Evolutionary conservation across 53 echinoderm and acorn worm species (phyloP), one percentile per base, ranked within the genome.

Genomic region (Echinarachnius parma): DNA sequence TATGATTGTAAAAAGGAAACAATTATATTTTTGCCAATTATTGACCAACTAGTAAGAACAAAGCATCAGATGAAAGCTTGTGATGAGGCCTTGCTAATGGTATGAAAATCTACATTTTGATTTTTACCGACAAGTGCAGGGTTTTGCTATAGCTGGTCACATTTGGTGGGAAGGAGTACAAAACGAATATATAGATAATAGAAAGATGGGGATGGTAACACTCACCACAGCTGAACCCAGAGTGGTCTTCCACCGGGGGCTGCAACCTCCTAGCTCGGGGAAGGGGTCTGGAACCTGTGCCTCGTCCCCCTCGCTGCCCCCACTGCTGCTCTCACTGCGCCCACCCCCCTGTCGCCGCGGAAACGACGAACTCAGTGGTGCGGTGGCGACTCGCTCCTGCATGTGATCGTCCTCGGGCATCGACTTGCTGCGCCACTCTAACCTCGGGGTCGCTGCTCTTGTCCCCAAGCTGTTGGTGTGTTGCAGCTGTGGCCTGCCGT

Each of bases 271-370:
- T 42, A 93, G 70, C 34, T 89, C 89, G 15, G 93, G 93, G 75
- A 93, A 93, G 18, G 93, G 93, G 74, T 93, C 89, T 5, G 93
- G 93, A 3, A 93, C 89, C 48, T 89, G 77, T 3, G 66, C 80
- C 25, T 91, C 87, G 20, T 62, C 80, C 31, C 77, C 64, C 28
- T 72, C 74, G 15, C 64, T 82, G 53, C 56, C 52, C 34, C 45
- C 71, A 32, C 81, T 58, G 57, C 75, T 66, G 32, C 81, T 66
- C 45, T 83, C 80, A 21, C 86, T 79, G 42, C 84, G 80, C 74
- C 86, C 62, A n/a, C n/a, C n/a, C 37, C 88, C 66, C 76, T 80
- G 79, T 46, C 86, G 77, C 75, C 81, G 84, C 4, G 92, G 92
- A 18, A 80, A 83, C 28, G 92, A 92, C 14, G 86, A 83, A 33